Conservation (phyloP, 2,113 vertebrate genomes). For the Eretmochelys imbricata region DNA sequence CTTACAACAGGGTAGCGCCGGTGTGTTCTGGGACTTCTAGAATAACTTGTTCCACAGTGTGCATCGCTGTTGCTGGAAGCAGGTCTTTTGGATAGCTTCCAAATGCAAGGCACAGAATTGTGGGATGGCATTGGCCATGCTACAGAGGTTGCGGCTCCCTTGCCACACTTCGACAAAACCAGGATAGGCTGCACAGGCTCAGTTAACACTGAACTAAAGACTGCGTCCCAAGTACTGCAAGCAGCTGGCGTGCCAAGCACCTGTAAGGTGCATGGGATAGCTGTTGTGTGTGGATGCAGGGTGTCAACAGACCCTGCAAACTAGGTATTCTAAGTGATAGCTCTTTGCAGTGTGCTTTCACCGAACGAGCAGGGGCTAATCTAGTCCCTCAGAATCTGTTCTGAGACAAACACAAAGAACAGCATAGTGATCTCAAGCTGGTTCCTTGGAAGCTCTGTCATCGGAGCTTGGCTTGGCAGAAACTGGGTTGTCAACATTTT, state of each 20-base stretch:
- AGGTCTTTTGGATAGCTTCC: rapidly evolving
- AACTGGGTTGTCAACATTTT: neutral
- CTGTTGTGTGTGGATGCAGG: neutral
- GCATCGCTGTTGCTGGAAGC: rapidly evolving
- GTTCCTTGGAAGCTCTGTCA: neutral
- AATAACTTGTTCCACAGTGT: rapidly evolving
- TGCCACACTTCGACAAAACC: rapidly evolving
- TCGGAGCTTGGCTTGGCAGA: neutral
- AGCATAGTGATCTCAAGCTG: rapidly evolving
- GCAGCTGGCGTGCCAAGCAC: neutral
- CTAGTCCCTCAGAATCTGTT: neutral
- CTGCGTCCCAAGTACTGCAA: neutral
- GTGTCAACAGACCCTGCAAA: rapidly evolving
- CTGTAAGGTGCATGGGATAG: neutral
- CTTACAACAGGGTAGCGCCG: neutral
- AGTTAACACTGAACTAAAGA: rapidly evolving
- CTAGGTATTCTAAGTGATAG: rapidly evolving
- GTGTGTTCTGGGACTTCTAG: neutral
- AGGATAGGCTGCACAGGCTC: rapidly evolving
- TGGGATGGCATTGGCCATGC: neutral
- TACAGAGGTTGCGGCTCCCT: rapidly evolving
- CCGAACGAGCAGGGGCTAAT: rapidly evolving
- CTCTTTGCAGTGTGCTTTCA: neutral
- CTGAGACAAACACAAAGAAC: neutral
- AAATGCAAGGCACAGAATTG: rapidly evolving